Evolutionary conservation across 1,140 invertebrate genomes (phyloP).

Genomic region (Zophobas morio): DNA sequence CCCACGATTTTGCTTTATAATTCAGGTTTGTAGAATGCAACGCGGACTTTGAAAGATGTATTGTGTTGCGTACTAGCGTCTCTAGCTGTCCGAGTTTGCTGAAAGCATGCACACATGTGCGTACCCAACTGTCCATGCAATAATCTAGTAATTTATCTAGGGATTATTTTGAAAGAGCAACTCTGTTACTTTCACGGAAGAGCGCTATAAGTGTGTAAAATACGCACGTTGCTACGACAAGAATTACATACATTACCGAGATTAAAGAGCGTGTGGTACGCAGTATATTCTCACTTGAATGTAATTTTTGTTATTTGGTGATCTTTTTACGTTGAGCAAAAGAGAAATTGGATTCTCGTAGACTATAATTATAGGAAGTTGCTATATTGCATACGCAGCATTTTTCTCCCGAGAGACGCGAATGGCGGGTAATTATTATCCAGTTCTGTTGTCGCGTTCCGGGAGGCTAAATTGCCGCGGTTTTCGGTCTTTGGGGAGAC

Average conservation of each 20-base stretch:
- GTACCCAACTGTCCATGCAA: slow-evolving; percentile 41
- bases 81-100: too few relatives aligned
- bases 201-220: slow-evolving; percentile 52
- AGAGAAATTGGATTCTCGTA: slow-evolving; percentile 51
- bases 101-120: neutral
- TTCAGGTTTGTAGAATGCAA: too few relatives aligned
- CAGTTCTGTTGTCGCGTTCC: neutral
- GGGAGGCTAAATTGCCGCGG: neutral
- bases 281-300: slow-evolving; percentile 51
- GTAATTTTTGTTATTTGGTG: slow-evolving; percentile 43
- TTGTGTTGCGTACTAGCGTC: too few relatives aligned
- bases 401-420: slow-evolving; percentile 10
- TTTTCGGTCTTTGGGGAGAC: too few relatives aligned
- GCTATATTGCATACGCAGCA: slow-evolving; percentile 43
- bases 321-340: slow-evolving; percentile 34
- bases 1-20: too few relatives aligned
- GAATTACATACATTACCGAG: slow-evolving; percentile 53
- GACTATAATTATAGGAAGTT: slow-evolving; percentile 50
- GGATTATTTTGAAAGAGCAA: slow-evolving; percentile 54
- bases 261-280: slow-evolving; percentile 53
- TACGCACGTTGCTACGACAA: slow-evolving; percentile 47
- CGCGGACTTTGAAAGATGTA: too few relatives aligned
- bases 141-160: slow-evolving; percentile 52
- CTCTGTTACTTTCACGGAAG: slow-evolving; percentile 52
- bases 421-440: slow-evolving; percentile 25